phyloP scores from a whole-genome alignment of 2,113 vertebrate species.

The Carlito syrichta region DNA sequence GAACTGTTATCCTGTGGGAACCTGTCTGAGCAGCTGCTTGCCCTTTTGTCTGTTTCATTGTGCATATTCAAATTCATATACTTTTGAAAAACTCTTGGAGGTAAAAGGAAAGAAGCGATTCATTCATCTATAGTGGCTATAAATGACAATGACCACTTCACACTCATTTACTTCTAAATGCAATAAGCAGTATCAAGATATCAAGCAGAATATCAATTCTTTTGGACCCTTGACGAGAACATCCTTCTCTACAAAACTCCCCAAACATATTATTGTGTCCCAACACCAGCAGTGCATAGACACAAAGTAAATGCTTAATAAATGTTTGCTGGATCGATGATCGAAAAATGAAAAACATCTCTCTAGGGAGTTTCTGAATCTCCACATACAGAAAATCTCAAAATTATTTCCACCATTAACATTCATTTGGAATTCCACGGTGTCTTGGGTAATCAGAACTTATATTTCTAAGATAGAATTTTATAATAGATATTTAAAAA shows the following conservation, averaged over 20 bases:
- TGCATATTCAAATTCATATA: not conserved
- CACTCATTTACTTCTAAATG: constrained; percentile 13
- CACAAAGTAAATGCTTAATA: constrained; percentile 45
- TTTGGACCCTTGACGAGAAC: not conserved
- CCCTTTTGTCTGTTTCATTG: not conserved
- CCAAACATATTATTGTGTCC: not conserved
- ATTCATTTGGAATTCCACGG: constrained; percentile 24
- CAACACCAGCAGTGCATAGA: not conserved
- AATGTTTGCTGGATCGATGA: constrained; percentile 2
- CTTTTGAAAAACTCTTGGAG: not conserved
- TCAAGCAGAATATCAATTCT: constrained; percentile 16
- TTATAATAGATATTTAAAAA: constrained; percentile 21
- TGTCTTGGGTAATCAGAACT: not conserved
- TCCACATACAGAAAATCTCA: not conserved
- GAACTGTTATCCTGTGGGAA: not conserved
- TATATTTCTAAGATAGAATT: constrained; percentile 33
- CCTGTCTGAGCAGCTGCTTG: not conserved
- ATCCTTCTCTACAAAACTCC: not conserved
- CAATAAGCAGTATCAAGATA: not conserved
- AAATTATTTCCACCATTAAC: constrained; percentile 27
- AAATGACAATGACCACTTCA: not conserved
- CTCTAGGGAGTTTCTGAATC: not conserved
- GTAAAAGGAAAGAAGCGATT: constrained; percentile 1
- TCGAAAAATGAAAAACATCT: constrained; percentile 29
- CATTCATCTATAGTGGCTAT: not conserved